Evolutionary conservation across 2,888 invertebrate genomes (phyloP).

Genomic region (Nomada flava): DNA sequence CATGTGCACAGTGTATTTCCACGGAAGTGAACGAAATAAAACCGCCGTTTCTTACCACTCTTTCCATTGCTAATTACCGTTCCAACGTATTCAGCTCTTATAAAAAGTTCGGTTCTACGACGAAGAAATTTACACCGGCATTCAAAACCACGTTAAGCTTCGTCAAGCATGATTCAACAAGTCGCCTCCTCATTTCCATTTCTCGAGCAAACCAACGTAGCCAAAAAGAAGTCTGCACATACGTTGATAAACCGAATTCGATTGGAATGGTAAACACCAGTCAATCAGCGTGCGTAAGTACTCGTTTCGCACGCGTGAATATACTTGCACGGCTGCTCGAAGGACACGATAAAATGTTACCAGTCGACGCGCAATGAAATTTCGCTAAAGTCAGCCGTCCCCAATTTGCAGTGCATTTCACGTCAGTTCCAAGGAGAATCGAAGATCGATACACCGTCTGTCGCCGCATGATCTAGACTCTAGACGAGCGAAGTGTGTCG

Average conservation of each 20-base stretch:
- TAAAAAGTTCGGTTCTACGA: neutral
- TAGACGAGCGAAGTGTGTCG: constrained; percentile 22
- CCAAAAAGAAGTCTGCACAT: neutral
- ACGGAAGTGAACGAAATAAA: neutral
- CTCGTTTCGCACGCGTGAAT: constrained; percentile 2
- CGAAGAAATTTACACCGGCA: neutral
- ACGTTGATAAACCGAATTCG: neutral
- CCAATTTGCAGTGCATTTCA: constrained; percentile 22
- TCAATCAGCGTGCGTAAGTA: neutral
- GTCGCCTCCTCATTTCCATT: neutral
- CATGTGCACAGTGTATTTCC: no score
- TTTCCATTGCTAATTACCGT: neutral
- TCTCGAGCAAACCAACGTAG: neutral
- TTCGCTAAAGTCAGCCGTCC: constrained; percentile 22
- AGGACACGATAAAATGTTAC: constrained; percentile 35
- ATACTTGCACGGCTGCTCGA: neutral
- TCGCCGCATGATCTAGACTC: constrained; percentile 1
- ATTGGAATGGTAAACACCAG: constrained; percentile 1
- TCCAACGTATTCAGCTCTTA: neutral
- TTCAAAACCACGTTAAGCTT: neutral
- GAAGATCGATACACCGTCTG: neutral
- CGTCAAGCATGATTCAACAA: neutral
- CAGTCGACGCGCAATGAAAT: constrained; percentile 25
- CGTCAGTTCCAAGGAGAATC: neutral
- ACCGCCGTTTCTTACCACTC: no score